phyloP scores from a whole-genome alignment of 2,113 vertebrate species.

The Sylvietta virens region DNA sequence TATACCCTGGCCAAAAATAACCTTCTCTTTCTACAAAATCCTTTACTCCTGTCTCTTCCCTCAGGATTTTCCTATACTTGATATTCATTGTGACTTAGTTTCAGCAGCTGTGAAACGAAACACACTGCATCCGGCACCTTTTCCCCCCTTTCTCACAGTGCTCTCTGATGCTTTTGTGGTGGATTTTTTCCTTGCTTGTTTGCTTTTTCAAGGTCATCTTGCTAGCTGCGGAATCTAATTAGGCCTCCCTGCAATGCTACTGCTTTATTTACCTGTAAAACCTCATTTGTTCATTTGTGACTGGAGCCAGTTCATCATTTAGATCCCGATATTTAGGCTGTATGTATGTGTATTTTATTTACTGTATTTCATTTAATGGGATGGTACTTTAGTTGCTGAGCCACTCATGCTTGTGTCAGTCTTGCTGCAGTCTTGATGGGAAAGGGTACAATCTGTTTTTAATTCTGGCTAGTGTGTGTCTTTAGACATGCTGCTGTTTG shows the following conservation, averaged over 20 bases:
- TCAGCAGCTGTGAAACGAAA: not conserved
- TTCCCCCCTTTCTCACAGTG: not conserved
- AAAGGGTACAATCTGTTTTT: not conserved
- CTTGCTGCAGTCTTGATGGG: not conserved
- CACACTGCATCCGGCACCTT: not conserved
- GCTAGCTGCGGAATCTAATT: not conserved
- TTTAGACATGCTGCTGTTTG: not conserved
- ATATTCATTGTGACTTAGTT: not conserved
- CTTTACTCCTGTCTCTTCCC: not conserved
- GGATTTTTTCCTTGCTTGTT: not conserved
- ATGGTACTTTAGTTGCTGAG: not conserved
- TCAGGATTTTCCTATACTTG: not conserved
- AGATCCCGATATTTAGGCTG: not conserved
- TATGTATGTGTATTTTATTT: not conserved
- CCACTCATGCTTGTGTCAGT: not conserved
- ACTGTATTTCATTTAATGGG: not conserved
- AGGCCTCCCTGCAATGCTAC: not conserved
- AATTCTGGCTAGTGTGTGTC: not conserved
- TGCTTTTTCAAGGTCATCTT: not conserved
- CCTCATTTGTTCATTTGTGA: not conserved
- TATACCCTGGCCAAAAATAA: not conserved
- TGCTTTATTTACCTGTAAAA: not conserved
- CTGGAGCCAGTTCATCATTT: not conserved
- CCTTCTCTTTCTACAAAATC: not conserved
- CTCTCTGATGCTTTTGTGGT: not conserved